phyloP scores from a whole-genome alignment of 1,140 invertebrate species.

The Latrodectus geometricus region DNA sequence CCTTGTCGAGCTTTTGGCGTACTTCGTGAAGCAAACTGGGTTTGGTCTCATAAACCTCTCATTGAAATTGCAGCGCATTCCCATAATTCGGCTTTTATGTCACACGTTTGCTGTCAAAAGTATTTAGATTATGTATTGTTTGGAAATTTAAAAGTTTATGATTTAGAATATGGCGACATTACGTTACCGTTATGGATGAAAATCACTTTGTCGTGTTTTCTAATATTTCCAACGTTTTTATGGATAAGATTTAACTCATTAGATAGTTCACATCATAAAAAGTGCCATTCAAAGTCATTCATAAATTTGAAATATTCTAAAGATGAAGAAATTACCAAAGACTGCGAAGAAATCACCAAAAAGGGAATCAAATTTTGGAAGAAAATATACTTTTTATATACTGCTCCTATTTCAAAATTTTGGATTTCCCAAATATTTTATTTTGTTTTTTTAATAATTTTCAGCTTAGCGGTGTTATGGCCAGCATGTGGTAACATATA shows the following conservation, averaged over 20 bases:
- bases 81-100: conserved; percentile 66
- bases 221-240: conserved; percentile 70
- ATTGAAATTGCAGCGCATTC: conserved; percentile 63
- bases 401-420: conserved; percentile 65
- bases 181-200: conserved; percentile 68
- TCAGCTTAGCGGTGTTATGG: conserved; percentile 68
- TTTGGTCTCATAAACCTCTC: conserved; percentile 67
- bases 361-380: neutral
- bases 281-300: no score
- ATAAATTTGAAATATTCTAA: no score
- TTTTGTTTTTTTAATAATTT: conserved; percentile 68
- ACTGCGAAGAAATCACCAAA: no score
- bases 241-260: conserved; percentile 67
- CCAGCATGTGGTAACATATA: conserved; percentile 69
- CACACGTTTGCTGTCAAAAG: conserved; percentile 70
- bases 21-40: conserved; percentile 66
- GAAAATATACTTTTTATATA: conserved; percentile 64
- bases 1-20: conserved; percentile 67
- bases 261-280: no score
- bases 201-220: conserved; percentile 68
- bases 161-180: conserved; percentile 66
- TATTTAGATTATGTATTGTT: conserved; percentile 68
- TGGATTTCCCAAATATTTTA: conserved; percentile 67
- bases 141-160: conserved; percentile 67
- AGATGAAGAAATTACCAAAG: no score